Base-by-base conservation (phyloP, 1,140 invertebrate species). In the Thereuonema tuberculata region DNA sequence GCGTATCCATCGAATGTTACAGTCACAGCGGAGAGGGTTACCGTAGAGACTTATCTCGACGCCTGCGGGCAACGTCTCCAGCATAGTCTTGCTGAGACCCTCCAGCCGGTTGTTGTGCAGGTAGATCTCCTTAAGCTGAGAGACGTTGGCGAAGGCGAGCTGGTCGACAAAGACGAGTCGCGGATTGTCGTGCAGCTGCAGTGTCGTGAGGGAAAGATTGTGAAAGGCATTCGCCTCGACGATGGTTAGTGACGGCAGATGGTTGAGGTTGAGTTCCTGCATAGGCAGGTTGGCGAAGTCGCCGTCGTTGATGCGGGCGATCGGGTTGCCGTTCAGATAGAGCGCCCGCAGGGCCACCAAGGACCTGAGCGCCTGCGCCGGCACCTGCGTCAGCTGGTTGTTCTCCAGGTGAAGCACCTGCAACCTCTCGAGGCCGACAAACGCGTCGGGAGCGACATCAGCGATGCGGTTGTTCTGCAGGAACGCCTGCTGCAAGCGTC, bases 1-100 rank as follows among this genome's bases (percentile, higher is more conserved):
- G 23, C 65, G 62, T 15, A 78, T 68, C 76, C 76, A 78, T 31
- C 69, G 66, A 20, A 70, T 65, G 65, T 77, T 77, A 62, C 76
- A 78, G 62, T 78, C 75, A 65, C 76, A 78, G n/a, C 63, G 65
- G 1, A 78, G 64, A 15, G 74, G 74, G 60, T 78, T 78, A 17
- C 71, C 69, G 47, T 74, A 69, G 0, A 77, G 60, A 49, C 71
- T 69, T 15, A 77, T 68, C 47, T 71, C 65, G 20, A 64, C 54
- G 3, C 72, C 65, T 37, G 63, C 58, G 25, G 69, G 71, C 12
- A 72, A 59, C 5, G 58, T 61, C 0, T 66, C 56, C 5, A 68
- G 59, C 14, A 76, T 56, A 27, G 66, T 57, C 23, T 65, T 37
- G 28, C 70, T 66, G 29, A 77, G 55, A n/a, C 70, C 70, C 26